Percentiles rank a stretch among this genome's conserved stretches.
Evolutionary conservation across 1,140 invertebrate genomes (phyloP).

Genomic region (Drosophila melanogaster): DNA sequence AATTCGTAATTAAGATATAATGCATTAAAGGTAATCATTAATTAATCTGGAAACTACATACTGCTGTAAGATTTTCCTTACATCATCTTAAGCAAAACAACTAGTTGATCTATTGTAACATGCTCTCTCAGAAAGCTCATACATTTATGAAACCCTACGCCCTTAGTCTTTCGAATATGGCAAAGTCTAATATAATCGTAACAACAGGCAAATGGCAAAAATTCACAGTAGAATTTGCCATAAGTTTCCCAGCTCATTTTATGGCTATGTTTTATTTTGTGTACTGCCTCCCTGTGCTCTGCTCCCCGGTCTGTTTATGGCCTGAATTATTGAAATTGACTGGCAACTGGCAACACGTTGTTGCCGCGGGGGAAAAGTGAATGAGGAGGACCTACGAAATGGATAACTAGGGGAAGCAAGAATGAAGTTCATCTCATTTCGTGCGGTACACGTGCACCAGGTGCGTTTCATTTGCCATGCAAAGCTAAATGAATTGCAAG

Average conservation of each 20-base stretch:
- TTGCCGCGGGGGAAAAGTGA: slow-evolving; percentile 7
- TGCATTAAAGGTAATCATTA: too few relatives aligned
- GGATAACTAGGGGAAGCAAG: not conserved
- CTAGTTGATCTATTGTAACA: too few relatives aligned
- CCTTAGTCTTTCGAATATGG: slow-evolving; percentile 7
- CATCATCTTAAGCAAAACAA: too few relatives aligned
- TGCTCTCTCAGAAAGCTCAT: not conserved
- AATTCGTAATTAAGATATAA: too few relatives aligned
- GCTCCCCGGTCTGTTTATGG: slow-evolving; percentile 27
- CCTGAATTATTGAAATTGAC: slow-evolving; percentile 56
- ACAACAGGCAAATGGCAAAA: slow-evolving; percentile 19
- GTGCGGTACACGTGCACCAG: slow-evolving; percentile 37
- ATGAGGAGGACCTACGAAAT: too few relatives aligned
- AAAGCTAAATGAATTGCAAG: slow-evolving; percentile 75
- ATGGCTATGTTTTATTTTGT: slow-evolving; percentile 53
- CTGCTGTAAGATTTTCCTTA: too few relatives aligned
- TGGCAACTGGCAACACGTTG: slow-evolving; percentile 41
- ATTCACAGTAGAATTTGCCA: slow-evolving; percentile 6
- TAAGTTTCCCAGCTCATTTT: slow-evolving; percentile 57
- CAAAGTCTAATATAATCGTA: slow-evolving; percentile 29
- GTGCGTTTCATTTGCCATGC: slow-evolving; percentile 68
- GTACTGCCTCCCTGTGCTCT: not conserved
- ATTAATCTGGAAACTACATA: too few relatives aligned
- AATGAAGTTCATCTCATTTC: slow-evolving; percentile 13
- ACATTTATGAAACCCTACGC: slow-evolving; percentile 2